phyloP scores from a whole-genome alignment of 2,888 invertebrate genomes.

The Lysandra coridon region DNA sequence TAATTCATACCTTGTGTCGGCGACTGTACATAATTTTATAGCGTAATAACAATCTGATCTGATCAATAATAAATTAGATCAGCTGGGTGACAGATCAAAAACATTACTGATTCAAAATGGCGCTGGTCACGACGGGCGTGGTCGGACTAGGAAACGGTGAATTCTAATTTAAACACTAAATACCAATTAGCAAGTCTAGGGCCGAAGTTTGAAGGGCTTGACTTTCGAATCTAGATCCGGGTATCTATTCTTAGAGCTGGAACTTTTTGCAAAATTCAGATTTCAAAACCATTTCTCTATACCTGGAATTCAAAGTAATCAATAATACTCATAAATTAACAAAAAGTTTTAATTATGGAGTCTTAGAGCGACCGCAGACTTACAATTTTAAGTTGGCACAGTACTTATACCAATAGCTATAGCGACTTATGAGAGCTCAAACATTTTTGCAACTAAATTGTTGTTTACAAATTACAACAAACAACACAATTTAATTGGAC shows the following conservation, averaged over 20 bases:
- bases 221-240: constrained; percentile 3
- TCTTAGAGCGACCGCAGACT: too few species aligned
- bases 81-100: not conserved
- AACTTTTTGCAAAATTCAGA: too few species aligned
- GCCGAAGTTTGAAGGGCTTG: constrained; percentile 10
- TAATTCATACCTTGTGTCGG: not conserved
- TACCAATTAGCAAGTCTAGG: constrained; percentile 13
- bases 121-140: constrained; percentile 25
- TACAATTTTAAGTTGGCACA: too few species aligned
- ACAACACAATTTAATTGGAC: too few species aligned
- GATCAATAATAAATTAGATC: constrained; percentile 22
- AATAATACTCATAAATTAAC: too few species aligned
- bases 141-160: constrained; percentile 15
- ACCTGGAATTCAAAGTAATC: too few species aligned
- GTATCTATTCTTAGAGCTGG: not conserved
- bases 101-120: constrained; percentile 18
- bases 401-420: too few species aligned
- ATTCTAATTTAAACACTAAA: constrained; percentile 28
- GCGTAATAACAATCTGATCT: not conserved
- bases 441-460: too few species aligned
- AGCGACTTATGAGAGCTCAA: too few species aligned
- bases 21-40: constrained; percentile 3
- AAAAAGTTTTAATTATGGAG: too few species aligned
- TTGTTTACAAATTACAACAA: too few species aligned
- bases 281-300: too few species aligned